These are phyloP conservation scores for Sebastes iracundus DNA, from an alignment of 2,797 vertebrate genomes.

Conservation along the genomic window DNA sequence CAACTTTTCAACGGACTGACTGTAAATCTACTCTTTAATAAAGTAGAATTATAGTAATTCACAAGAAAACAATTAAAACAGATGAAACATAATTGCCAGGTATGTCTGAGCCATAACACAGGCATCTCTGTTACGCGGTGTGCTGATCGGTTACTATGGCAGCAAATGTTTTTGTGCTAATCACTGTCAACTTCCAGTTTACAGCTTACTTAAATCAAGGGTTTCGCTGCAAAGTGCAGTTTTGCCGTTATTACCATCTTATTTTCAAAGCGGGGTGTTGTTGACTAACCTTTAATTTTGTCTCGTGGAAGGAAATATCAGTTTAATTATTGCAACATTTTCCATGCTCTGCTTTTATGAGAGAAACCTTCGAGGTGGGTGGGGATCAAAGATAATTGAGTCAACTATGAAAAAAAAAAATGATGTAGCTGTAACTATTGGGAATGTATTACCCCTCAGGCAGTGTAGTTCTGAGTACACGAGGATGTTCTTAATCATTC, in stretches of 20 bases:
- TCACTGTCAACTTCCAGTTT: constrained; percentile 76
- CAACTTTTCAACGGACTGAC: constrained; percentile 15
- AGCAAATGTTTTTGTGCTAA: constrained; percentile 79
- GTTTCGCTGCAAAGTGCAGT: constrained; percentile 69
- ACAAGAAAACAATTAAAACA: constrained; percentile 63
- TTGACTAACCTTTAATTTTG: constrained; percentile 69
- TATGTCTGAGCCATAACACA: constrained; percentile 47
- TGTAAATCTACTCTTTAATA: constrained; percentile 59
- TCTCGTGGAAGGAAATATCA: constrained; percentile 61
- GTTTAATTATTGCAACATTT: constrained; percentile 51
- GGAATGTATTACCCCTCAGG: constrained; percentile 13
- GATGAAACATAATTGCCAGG: constrained; percentile 74
- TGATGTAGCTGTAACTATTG: constrained; percentile 10
- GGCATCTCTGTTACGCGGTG: constrained; percentile 50
- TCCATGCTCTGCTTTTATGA: constrained; percentile 32
- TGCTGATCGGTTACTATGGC: constrained; percentile 73
- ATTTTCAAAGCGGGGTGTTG: constrained; percentile 64
- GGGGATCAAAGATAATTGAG: constrained; percentile 35
- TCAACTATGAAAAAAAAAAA: constrained; percentile 18
- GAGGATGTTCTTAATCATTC: constrained; percentile 41
- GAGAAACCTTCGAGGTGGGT: constrained; percentile 19
- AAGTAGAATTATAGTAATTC: constrained; percentile 66
- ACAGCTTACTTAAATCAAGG: constrained; percentile 76
- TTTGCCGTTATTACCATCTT: constrained; percentile 67
- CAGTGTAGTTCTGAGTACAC: constrained; percentile 4